Evolutionary conservation across 2,113 vertebrate species (phyloP).

Genomic region (Marmota monax): DNA sequence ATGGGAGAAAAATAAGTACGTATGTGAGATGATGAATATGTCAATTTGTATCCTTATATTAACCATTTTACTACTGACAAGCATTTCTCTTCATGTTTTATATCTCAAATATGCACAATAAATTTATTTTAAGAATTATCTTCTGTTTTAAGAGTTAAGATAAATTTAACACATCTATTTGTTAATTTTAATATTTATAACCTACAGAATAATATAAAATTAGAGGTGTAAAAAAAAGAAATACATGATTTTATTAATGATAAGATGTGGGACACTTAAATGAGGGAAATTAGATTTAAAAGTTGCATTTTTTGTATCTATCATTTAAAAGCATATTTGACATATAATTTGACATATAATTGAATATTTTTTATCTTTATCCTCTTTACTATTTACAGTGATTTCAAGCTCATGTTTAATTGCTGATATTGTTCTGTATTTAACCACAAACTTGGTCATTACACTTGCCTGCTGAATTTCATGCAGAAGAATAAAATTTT

Average conservation of each 20-base stretch:
- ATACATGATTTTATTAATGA: not conserved
- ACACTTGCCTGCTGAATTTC: not conserved
- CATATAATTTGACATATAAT: not conserved
- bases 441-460: not conserved
- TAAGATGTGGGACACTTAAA: not conserved
- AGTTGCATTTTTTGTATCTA: not conserved
- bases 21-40: not conserved
- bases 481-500: not conserved
- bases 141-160: not conserved
- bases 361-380: not conserved
- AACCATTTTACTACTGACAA: not conserved
- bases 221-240: not conserved
- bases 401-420: not conserved
- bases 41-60: not conserved
- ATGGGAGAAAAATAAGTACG: not conserved
- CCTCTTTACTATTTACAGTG: not conserved
- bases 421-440: not conserved
- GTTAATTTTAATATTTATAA: not conserved
- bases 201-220: not conserved
- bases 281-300: not conserved
- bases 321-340: not conserved
- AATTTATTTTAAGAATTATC: not conserved
- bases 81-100: not conserved
- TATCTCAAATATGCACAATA: not conserved
- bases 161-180: not conserved